Conservation (phyloP, 2,113 vertebrate species). For the Ceuthmochares aereus region DNA sequence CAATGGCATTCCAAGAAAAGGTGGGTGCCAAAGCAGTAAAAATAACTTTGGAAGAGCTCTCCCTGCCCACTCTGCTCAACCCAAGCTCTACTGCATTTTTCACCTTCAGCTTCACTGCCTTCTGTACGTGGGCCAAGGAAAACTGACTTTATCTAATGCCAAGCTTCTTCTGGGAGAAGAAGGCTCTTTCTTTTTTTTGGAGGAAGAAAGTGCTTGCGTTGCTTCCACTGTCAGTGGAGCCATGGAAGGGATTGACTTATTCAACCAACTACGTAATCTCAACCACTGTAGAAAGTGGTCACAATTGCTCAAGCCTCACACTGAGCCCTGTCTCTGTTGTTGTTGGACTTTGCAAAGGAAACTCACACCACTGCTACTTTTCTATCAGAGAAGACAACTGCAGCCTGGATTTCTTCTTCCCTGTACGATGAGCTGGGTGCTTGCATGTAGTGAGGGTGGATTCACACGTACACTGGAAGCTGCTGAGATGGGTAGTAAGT, state of each 20-base stretch:
- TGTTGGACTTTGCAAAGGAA: background rate
- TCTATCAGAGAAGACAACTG: background rate
- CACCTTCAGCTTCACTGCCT: background rate
- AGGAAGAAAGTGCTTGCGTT: background rate
- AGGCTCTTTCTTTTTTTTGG: background rate
- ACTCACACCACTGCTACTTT: background rate
- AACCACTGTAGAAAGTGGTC: background rate
- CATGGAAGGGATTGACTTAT: background rate
- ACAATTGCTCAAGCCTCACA: accelerated
- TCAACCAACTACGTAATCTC: background rate
- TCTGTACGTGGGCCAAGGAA: background rate
- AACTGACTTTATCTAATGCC: background rate
- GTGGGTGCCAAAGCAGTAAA: background rate
- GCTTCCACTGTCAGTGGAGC: background rate
- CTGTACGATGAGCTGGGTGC: accelerated
- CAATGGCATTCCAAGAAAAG: background rate
- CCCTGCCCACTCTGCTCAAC: background rate
- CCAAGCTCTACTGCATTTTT: background rate
- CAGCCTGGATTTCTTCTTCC: background rate
- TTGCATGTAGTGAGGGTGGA: background rate
- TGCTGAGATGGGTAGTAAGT: background rate
- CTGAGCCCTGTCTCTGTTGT: background rate
- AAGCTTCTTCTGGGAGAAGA: background rate
- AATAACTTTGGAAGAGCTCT: slow-evolving; percentile 6
- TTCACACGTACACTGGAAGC: background rate